Conservation (phyloP, 2,113 vertebrate genomes). For the Anser cygnoides region DNA sequence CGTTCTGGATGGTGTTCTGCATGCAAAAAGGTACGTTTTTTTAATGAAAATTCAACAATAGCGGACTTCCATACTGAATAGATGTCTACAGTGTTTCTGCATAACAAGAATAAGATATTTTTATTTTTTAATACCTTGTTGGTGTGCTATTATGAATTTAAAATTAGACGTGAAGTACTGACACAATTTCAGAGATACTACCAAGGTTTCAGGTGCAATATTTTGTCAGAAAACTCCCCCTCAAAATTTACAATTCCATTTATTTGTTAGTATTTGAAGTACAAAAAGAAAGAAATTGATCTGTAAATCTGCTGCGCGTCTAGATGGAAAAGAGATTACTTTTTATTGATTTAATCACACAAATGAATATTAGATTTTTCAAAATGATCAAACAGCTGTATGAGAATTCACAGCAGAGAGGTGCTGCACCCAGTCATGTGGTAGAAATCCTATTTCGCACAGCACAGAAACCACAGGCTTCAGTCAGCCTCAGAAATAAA, state of each 20-base stretch:
- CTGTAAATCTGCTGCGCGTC: slow-evolving; percentile 23
- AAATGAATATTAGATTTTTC: slow-evolving; percentile 31
- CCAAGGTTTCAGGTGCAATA: slow-evolving; percentile 1
- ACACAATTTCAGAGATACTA: neutral
- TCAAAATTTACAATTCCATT: slow-evolving; percentile 24
- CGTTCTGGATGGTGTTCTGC: fast-evolving
- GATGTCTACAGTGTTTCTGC: neutral
- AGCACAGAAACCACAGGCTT: neutral
- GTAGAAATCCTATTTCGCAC: slow-evolving; percentile 7
- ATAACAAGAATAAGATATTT: neutral
- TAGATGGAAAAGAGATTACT: slow-evolving; percentile 37
- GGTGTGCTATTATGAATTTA: slow-evolving; percentile 26
- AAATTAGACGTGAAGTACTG: neutral
- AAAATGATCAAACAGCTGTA: neutral
- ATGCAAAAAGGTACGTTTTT: neutral
- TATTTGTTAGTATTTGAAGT: slow-evolving; percentile 12
- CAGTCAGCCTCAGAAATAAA: slow-evolving; percentile 34
- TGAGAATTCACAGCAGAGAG: neutral
- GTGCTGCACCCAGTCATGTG: neutral
- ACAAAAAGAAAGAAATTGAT: slow-evolving; percentile 20
- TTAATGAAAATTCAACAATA: neutral
- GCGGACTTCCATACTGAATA: neutral
- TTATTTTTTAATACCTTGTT: neutral
- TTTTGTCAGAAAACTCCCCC: slow-evolving; percentile 16
- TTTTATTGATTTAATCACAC: slow-evolving; percentile 39